Evolutionary conservation across 2,113 vertebrate genomes (phyloP), one percentile per base, ranked within the genome.

Genomic region (Rallus limicola): DNA sequence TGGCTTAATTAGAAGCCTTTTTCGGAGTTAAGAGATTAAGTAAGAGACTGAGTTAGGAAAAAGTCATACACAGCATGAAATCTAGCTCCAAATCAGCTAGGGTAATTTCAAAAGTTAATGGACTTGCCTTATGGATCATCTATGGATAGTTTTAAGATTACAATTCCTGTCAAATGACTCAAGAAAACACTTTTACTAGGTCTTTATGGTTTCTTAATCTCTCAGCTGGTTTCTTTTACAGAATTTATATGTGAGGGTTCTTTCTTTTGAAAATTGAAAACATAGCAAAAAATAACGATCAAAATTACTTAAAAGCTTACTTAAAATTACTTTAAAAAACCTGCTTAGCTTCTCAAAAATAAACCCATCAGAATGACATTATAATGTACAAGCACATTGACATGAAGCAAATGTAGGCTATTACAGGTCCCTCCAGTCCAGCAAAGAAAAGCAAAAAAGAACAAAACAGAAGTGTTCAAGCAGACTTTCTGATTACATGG

Each of bases 1-100:
- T 59, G 28, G 20, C 56, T 88, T 83, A 74, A 62, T 74, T 65
- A 93, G 36, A 82, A 83, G 31, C 2, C 13, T 72, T 84, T 64
- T 79, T 75, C 59, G 50, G 18, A 69, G 13, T 20, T 88, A 36
- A 78, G 90, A 83, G 16, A 55, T 14, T 70, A 62, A 88, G 40
- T n/a, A 64, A 82, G 92, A 92, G 19, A 23, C 24, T 78, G 9
- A 5, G 11, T 38, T 46, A 68, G 15, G 26, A 23, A 59, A 91
- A 85, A 86, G 18, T 13, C 53, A 79, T 12, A 56, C 21, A 26
- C 26, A 82, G 53, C 40, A 76, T 86, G 50, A 90, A 96, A 88
- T 63, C 42, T 62, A 31, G 6, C 13, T 90, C 59, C 46, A 53
- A 36, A 65, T 16, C 1, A 2, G 11, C 28, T 31, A 36, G 16